Evolutionary conservation across 2,888 invertebrate genomes (phyloP).

Genomic region (Rhagium mordax): DNA sequence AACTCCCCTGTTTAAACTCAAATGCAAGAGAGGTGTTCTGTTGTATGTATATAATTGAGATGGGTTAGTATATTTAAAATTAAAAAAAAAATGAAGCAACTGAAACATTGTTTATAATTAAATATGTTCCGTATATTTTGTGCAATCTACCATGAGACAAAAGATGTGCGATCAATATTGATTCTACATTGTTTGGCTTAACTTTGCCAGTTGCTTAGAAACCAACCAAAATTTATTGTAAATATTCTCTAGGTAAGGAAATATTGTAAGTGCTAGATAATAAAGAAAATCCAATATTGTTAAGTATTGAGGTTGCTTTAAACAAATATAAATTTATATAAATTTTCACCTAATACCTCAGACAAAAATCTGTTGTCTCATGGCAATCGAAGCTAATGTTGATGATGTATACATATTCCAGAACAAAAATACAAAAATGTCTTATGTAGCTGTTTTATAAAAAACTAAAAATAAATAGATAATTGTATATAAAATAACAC

Average conservation of each 20-base stretch:
- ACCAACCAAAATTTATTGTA: not conserved
- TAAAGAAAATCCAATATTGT: not conserved
- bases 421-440: constrained; percentile 20
- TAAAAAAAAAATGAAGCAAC: not conserved
- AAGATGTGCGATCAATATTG: not conserved
- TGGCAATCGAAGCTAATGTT: not conserved
- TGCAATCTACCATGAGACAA: not conserved
- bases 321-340: not conserved
- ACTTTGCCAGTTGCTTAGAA: not conserved
- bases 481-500: constrained; percentile 47
- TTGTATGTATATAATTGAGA: not conserved
- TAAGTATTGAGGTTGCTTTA: not conserved
- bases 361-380: not conserved
- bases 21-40: too few species aligned
- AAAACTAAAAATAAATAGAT: constrained; percentile 23
- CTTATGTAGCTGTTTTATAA: constrained; percentile 41
- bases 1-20: too few species aligned
- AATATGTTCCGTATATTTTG: not conserved
- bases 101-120: not conserved
- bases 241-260: not conserved
- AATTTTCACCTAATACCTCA: not conserved
- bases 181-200: not conserved
- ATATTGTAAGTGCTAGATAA: too few species aligned
- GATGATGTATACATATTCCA: constrained; percentile 35
- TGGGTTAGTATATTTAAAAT: not conserved